Percentiles rank a stretch among this genome's conserved stretches.
Evolutionary conservation across 2,113 vertebrate genomes (phyloP).

Genomic region (Sciurus niger): DNA sequence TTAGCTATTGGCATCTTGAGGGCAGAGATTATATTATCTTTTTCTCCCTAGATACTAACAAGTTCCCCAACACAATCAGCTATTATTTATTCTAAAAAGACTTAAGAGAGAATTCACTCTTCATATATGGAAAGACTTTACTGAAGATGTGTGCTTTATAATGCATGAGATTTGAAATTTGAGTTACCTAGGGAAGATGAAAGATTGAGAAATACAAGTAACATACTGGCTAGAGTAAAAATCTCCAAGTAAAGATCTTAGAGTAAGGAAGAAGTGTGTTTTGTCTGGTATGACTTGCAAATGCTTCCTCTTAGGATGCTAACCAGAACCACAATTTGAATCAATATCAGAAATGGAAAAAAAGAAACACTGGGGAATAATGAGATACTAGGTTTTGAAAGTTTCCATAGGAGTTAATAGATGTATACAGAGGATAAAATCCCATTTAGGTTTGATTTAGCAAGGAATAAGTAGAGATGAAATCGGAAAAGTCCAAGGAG

Average conservation of each 20-base stretch:
- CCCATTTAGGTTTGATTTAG: background rate
- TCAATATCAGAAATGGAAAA: background rate
- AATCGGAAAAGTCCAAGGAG: background rate
- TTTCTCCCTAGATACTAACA: background rate
- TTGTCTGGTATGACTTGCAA: background rate
- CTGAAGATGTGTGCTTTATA: background rate
- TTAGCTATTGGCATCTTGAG: background rate
- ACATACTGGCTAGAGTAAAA: background rate
- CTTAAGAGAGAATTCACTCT: background rate
- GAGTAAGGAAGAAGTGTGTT: background rate
- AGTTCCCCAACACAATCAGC: background rate
- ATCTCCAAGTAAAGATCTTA: background rate
- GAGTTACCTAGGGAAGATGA: background rate
- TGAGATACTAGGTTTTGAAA: background rate
- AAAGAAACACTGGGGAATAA: background rate
- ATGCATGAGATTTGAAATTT: background rate
- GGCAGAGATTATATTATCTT: background rate
- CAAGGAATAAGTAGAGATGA: background rate
- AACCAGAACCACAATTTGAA: background rate
- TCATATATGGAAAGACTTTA: background rate
- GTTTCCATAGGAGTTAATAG: background rate
- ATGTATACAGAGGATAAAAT: background rate
- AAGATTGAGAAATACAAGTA: background rate
- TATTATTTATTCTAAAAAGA: background rate
- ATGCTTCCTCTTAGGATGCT: background rate